Base-by-base conservation (phyloP, 2,797 vertebrate genomes). In the Hypotaenidia okinawae region DNA sequence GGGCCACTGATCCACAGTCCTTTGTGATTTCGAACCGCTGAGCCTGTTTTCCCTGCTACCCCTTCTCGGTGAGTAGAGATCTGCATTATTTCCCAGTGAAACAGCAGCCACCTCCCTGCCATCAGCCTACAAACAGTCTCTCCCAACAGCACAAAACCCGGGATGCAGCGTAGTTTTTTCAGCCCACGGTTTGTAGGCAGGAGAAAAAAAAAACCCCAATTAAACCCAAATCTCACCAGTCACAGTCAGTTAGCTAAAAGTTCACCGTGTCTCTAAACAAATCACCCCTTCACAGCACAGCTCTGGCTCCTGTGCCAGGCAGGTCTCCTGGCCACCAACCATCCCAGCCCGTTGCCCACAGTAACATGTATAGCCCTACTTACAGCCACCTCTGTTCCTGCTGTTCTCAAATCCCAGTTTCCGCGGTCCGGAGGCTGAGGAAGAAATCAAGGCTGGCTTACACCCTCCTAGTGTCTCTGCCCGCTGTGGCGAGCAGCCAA, bases 351-450 rank as follows among this genome's bases (percentile, higher is more conserved):
- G 2, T 16, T 2, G 58, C 72, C 59, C 51, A 1, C 24, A 3
- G 49, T 61, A 25, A 61, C 45, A 10, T 23, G 67, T 28, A 5
- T 72, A 93, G 80, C 77, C 63, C 81, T 28, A 98, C 98, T 98
- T 95, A 98, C 98, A 24, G 80, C 83, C 76, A 85, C 78, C 76
- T 62, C 5, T 59, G 94, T 84, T 93, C 83, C 91, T 43, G 67
- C 35, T 45, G 84, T 51, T 9, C 89, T 30, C 13, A 1, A 39
- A 43, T 78, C 77, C 89, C 81, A 4, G 4, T 37, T 35, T 12
- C 79, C 51, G 49, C 4, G 81, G 37, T 54, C 32, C 49, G 18
- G 23, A 54, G 3, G 51, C 75, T 21, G 16, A 52, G 67, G 76
- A 51, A 81, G 87, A 49, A 37, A 6, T 3, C n/a, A 25, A 13